Base-by-base conservation (phyloP, 2,113 vertebrate genomes). In the Heteronetta atricapilla region DNA sequence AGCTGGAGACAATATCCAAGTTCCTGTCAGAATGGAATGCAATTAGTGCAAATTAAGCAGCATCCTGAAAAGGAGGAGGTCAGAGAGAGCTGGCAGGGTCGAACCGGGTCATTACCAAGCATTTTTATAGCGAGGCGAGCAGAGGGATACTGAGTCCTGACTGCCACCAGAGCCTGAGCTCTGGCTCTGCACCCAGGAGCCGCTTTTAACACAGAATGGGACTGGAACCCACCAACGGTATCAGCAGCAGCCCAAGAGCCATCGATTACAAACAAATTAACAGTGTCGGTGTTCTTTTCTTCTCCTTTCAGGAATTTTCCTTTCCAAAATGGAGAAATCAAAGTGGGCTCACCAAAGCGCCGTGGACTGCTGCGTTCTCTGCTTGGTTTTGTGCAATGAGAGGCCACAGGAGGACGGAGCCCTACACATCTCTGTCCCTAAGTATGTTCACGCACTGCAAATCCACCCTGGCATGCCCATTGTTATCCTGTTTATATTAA, bases 31-130 rank as follows among this genome's bases (percentile, higher is more conserved):
- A 98, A 93, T 77, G 97, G 98, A 99, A 98, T 99, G 98, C 98
- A 98, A 99, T 99, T 99, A 99, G 98, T 98, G 97, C 98, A 98
- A 99, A 99, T 99, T 98, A 99, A 98, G 98, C 98, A 96, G 98
- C 97, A 97, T 98, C 98, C 97, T 98, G 98, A 97, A 97, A 96
- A 98, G 97, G 88, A 97, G 97, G 97, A 98, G 98, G 98, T 98
- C 98, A 98, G 96, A 89, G 97, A 97, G 98, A 98, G 94, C 98
- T 97, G 98, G 98, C 95, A 96, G 95, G 95, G 98, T 98, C 95
- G 97, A 97, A 97, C 96, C 77, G 97, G 98, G 98, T 98, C 98
- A 98, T 98, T 98, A 98, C 97, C 97, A 96, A 98, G 97, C 97
- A 98, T 98, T 98, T 98, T 98, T 97, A 98, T 53, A 86, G 90